Conservation (phyloP, 2,113 vertebrate genomes). For the Podiceps cristatus region DNA sequence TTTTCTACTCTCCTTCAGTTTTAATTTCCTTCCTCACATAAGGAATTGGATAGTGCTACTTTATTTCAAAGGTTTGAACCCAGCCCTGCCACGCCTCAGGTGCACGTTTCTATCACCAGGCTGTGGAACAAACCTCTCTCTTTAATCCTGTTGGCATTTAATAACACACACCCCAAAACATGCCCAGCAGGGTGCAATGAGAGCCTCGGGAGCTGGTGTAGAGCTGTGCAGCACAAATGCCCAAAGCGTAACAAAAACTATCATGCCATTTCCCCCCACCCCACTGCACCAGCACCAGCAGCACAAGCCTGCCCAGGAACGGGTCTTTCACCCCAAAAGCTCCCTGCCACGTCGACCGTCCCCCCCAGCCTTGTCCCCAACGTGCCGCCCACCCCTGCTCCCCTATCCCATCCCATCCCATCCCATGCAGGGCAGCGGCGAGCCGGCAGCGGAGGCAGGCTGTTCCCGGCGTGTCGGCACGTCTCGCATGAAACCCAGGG, state of each 20-base stretch:
- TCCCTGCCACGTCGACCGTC: not conserved
- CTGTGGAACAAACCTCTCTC: not conserved
- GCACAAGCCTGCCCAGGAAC: fast-evolving
- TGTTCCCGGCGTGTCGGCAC: slow-evolving; percentile 59
- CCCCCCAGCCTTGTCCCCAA: not conserved
- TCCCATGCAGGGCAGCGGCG: not conserved
- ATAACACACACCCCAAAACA: not conserved
- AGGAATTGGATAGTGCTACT: not conserved
- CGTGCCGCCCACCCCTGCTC: fast-evolving
- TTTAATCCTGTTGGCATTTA: not conserved
- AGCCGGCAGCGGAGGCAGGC: not conserved
- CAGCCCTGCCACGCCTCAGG: not conserved
- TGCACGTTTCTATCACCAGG: not conserved
- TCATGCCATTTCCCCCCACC: fast-evolving
- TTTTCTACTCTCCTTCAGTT: not conserved
- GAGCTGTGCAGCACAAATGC: not conserved
- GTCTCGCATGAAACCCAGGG: slow-evolving; percentile 33
- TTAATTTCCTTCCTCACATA: not conserved
- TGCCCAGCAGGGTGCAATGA: not conserved
- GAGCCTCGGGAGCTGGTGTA: not conserved
- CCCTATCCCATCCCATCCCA: not conserved
- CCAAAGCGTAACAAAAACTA: not conserved
- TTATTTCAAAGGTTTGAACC: not conserved
- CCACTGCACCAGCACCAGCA: not conserved
- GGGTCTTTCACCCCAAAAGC: not conserved